A percentile compares a stretch with the other conserved stretches of the same genome.
Conservation (phyloP, 2,888 invertebrate genomes). For the Leucozona laternaria region DNA sequence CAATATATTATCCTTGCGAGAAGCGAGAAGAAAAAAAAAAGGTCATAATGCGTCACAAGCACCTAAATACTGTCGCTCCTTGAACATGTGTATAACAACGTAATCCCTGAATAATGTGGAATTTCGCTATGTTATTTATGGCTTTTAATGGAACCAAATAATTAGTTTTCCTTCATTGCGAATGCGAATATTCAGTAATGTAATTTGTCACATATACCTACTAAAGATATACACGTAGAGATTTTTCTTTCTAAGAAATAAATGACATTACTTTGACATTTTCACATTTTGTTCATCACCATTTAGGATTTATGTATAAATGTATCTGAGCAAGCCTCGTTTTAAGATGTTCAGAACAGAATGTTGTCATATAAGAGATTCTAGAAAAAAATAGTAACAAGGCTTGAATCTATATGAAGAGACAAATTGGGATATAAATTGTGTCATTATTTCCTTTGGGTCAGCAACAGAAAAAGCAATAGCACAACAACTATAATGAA, state of each 20-base stretch:
- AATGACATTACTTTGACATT: conserved; percentile 23
- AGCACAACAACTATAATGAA: background rate
- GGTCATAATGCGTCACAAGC: conserved; percentile 1
- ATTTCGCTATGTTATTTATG: conserved; percentile 33
- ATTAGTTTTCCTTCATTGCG: conserved; percentile 23
- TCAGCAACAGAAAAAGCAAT: background rate
- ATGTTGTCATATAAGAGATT: background rate
- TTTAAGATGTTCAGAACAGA: background rate
- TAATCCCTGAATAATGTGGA: conserved; percentile 41
- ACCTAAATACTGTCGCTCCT: conserved; percentile 3
- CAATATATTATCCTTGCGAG: background rate
- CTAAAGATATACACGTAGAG: background rate
- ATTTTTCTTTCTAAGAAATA: conserved; percentile 8
- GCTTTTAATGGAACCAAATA: conserved; percentile 19
- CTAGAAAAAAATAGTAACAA: background rate
- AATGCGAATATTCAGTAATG: conserved; percentile 13
- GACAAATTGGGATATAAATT: conserved; percentile 25
- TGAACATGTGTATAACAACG: background rate
- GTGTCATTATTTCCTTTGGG: conserved; percentile 6
- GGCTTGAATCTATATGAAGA: background rate
- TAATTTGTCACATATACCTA: conserved; percentile 36
- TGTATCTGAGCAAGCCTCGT: background rate
- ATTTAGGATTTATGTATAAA: conserved; percentile 14
- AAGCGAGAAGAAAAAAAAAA: background rate
- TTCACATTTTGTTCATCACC: conserved; percentile 16